phyloP scores from a whole-genome alignment of 2,113 vertebrate species.

The Thalassoma bifasciatum region DNA sequence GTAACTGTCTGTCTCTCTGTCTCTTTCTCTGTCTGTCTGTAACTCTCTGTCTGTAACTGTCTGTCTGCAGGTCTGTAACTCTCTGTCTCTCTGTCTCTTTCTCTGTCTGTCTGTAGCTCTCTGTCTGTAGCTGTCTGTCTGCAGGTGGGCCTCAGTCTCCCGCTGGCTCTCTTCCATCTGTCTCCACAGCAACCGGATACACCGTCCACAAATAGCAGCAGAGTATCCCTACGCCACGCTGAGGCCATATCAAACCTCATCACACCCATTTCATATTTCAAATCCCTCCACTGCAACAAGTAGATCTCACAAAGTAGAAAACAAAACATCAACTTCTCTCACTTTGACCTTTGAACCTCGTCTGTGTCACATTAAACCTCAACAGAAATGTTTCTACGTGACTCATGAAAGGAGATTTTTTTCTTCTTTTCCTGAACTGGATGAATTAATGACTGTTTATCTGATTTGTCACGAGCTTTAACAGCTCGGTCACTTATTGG shows the following conservation, averaged over 20 bases:
- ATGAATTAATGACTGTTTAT: no score
- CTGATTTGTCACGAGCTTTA: no score
- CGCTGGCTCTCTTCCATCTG: slow-evolving; percentile 76
- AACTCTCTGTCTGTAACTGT: no score
- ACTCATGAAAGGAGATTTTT: no score
- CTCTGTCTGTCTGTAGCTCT: slow-evolving; percentile 10
- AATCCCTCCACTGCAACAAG: slow-evolving; percentile 61
- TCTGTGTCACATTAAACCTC: no score
- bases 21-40: no score
- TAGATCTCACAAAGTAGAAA: slow-evolving; percentile 34
- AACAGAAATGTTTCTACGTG: no score
- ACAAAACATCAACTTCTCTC: background rate
- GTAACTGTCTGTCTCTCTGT: no score
- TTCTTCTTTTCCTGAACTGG: no score
- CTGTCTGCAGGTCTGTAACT: background rate
- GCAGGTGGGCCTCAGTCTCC: slow-evolving; percentile 67
- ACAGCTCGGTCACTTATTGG: no score
- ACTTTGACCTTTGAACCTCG: no score
- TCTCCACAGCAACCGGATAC: slow-evolving; percentile 79
- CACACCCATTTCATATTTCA: slow-evolving; percentile 36
- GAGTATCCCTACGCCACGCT: slow-evolving; percentile 59
- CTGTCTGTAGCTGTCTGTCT: slow-evolving; percentile 52
- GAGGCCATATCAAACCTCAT: slow-evolving; percentile 56
- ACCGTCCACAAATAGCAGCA: slow-evolving; percentile 79
- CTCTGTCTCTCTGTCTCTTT: slow-evolving; percentile 5